Evolutionary conservation across 1,140 invertebrate genomes (phyloP).

Genomic region (Drosophila varians): DNA sequence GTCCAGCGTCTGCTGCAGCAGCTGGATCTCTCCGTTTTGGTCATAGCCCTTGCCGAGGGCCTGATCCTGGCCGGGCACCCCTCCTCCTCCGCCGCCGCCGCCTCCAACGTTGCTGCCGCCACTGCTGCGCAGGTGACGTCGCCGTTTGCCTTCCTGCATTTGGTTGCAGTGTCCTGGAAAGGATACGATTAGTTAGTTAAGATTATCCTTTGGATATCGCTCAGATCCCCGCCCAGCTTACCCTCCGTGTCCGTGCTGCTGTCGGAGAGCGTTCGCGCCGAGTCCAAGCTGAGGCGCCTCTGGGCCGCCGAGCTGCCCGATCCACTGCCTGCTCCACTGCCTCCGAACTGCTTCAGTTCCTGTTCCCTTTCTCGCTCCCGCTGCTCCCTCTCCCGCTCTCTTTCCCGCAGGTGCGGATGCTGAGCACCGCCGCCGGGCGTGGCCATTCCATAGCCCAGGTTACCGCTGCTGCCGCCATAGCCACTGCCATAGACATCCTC

Average conservation of each 20-base stretch:
- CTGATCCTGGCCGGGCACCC: conserved; percentile 31
- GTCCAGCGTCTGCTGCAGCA: conserved; percentile 90
- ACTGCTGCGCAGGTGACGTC: conserved; percentile 65
- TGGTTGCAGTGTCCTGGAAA: conserved; percentile 65
- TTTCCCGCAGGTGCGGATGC: conserved; percentile 27
- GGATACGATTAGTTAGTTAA: not conserved
- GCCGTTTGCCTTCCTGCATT: conserved; percentile 76
- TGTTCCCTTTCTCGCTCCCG: conserved; percentile 24
- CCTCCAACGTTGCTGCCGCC: conserved; percentile 82
- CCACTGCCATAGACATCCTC: conserved; percentile 76
- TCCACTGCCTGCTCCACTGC: conserved; percentile 42
- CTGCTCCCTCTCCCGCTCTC: conserved; percentile 11
- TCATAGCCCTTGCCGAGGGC: conserved; percentile 54
- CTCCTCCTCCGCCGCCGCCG: conserved; percentile 22
- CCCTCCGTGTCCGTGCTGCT: conserved; percentile 87
- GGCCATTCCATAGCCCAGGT: conserved; percentile 31
- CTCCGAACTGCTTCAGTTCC: conserved; percentile 56
- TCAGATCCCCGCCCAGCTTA: conserved; percentile 26
- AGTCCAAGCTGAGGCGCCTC: conserved; percentile 88
- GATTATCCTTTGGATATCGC: not conserved
- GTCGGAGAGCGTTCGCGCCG: conserved; percentile 88
- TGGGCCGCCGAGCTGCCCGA: conserved; percentile 76
- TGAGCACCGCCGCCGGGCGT: conserved; percentile 15
- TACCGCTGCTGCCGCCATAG: conserved; percentile 31
- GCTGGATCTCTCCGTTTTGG: conserved; percentile 89